Percentiles rank a stretch among this genome's conserved stretches.
phyloP scores from a whole-genome alignment of 35 echinoderm and acorn worm genomes.

The Lytechinus pictus region DNA sequence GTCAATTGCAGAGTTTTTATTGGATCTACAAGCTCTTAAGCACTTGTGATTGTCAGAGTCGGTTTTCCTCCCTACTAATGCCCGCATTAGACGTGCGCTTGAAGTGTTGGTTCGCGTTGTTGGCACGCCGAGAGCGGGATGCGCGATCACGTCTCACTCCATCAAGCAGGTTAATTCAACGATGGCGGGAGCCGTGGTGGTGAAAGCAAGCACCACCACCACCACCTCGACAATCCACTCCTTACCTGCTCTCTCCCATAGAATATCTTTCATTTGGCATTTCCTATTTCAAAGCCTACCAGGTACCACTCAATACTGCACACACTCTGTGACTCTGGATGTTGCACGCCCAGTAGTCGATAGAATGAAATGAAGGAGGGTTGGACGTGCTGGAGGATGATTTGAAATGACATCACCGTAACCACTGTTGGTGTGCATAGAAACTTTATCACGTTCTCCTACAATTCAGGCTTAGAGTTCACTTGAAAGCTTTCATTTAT shows the following conservation, averaged over 20 bases:
- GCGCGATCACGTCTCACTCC: conserved; percentile 42
- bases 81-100: conserved; percentile 40
- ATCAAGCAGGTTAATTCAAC: conserved; percentile 55
- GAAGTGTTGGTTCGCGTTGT: conserved; percentile 38
- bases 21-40: conserved; percentile 54
- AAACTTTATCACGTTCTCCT: not conserved
- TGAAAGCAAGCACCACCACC: not conserved
- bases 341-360: not conserved
- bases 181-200: not conserved
- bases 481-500: not conserved
- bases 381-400: conserved; percentile 21
- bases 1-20: conserved; percentile 47
- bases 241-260: not conserved
- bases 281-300: not conserved
- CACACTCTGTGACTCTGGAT: not conserved
- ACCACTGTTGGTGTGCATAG: not conserved
- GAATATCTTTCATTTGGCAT: not conserved
- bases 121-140: conserved; percentile 43
- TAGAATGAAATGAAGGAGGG: conserved; percentile 42
- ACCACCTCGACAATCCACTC: not conserved
- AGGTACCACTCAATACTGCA: not conserved
- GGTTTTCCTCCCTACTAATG: conserved; percentile 26
- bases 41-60: conserved; percentile 57
- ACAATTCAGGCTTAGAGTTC: conserved; percentile 25
- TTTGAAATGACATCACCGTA: conserved; percentile 6